Base-by-base conservation (phyloP, 2,797 vertebrate species). In the Sebastes ruberrimus region DNA sequence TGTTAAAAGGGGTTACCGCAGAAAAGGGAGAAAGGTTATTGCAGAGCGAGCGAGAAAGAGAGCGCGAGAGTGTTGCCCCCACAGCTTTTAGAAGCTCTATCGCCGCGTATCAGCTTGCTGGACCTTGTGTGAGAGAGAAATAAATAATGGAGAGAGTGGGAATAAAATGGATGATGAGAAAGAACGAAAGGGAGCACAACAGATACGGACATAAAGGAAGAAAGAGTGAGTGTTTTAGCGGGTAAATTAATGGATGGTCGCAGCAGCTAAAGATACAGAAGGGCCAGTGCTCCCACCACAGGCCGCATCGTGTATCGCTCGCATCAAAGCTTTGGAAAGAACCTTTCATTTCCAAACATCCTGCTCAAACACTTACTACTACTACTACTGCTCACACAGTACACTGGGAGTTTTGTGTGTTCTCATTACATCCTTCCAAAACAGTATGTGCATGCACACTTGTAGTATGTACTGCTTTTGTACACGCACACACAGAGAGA, bases 1-100 rank as follows among this genome's bases (percentile, higher is more conserved):
- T 87, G 87, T 83, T 91, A 86, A 89, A 92, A 83, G 76, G 67
- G 81, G 79, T 90, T 88, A 77, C 76, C 42, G 57, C 64, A 8
- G 72, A 49, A 85, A 80, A 67, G 82, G 70, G 76, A 42, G 86
- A 71, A 16, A 71, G 80, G 86, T 88, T 86, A 86, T 77, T 80
- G 49, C 71, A 27, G 82, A 68, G 25, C 1, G 68, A 71, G 46
- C 7, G 78, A 38, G 71, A 20, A 25, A 33, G 70, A 23, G 76
- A 82, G 87, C 69, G 65, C 27, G 70, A 25, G 76, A 82, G 87
- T 73, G 62, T 81, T 59, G 63, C 84, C 75, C 80, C 80, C 59
- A 8, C 63, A 72, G 85, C 85, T 80, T 82, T 83, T 66, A 63
- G 76, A 63, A 33, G 57, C 82, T 84, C 61, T 30, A 59, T 75